A percentile compares a stretch with the other conserved stretches of the same genome.
These are phyloP conservation scores for Eulemur mongoz DNA, from an alignment of 2,797 vertebrate genomes.

Conservation along the genomic window DNA sequence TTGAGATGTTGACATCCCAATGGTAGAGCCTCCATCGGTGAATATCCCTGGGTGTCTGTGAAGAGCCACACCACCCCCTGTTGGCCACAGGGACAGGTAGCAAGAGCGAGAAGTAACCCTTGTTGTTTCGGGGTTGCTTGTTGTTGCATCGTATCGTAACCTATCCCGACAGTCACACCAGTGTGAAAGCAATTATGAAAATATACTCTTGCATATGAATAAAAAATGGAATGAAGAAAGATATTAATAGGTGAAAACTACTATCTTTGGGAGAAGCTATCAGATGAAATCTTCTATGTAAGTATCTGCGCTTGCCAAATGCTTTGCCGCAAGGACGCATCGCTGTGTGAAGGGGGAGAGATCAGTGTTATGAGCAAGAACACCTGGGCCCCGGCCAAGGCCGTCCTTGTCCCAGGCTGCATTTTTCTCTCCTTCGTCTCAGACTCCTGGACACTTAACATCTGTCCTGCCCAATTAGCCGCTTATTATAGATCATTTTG, in stretches of 20 bases:
- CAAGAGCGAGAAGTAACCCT: neutral
- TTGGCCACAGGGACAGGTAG: neutral
- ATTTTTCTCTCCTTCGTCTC: neutral
- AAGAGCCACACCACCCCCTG: neutral
- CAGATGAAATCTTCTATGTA: neutral
- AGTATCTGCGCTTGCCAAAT: neutral
- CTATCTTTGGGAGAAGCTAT: neutral
- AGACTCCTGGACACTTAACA: neutral
- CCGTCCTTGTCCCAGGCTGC: fast-evolving
- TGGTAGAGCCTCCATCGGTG: fast-evolving
- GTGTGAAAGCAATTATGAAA: no score
- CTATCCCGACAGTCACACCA: no score
- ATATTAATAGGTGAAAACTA: no score
- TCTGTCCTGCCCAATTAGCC: neutral
- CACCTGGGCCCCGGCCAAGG: neutral
- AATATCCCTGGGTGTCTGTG: neutral
- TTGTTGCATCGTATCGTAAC: no score
- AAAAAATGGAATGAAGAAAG: no score
- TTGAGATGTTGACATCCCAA: neutral
- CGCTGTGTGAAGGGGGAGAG: neutral
- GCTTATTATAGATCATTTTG: neutral
- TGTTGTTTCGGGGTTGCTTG: neutral
- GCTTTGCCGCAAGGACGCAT: fast-evolving
- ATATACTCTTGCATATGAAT: no score
- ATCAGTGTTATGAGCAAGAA: neutral